phyloP scores from a whole-genome alignment of 2,797 vertebrate genomes.

The Coregonus sp. region DNA sequence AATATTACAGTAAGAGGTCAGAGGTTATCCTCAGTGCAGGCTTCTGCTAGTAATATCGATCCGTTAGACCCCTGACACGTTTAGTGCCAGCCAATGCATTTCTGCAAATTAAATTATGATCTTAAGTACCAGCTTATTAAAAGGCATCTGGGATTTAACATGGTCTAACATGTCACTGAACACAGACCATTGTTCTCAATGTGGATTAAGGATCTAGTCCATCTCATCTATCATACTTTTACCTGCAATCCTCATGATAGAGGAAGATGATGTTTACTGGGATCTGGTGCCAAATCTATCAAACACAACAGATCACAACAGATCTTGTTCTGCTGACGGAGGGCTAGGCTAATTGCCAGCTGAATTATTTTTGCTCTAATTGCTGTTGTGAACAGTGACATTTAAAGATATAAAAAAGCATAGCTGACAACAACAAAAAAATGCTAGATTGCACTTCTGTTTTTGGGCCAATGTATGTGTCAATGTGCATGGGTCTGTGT shows the following conservation, averaged over 20 bases:
- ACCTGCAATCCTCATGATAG: background rate
- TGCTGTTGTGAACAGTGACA: slow-evolving; percentile 1
- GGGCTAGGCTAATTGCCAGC: background rate
- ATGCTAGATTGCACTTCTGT: background rate
- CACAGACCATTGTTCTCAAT: background rate
- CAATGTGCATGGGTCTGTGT: background rate
- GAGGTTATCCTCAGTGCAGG: slow-evolving; percentile 1
- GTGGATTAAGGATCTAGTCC: background rate
- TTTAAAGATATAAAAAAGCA: background rate
- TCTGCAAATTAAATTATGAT: background rate
- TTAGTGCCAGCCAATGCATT: background rate
- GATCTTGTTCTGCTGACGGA: no score
- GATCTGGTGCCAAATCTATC: background rate
- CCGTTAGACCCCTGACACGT: background rate
- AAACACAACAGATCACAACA: no score
- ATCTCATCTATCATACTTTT: background rate
- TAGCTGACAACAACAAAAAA: background rate
- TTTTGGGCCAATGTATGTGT: background rate
- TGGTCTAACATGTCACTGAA: background rate
- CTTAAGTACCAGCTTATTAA: background rate
- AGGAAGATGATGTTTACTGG: background rate
- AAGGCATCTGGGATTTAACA: background rate
- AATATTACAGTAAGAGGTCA: slow-evolving; percentile 9
- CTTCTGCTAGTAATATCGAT: background rate
- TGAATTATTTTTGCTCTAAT: background rate